Base-by-base conservation (phyloP, 2,113 vertebrate genomes). In the Haplochromis burtoni region DNA sequence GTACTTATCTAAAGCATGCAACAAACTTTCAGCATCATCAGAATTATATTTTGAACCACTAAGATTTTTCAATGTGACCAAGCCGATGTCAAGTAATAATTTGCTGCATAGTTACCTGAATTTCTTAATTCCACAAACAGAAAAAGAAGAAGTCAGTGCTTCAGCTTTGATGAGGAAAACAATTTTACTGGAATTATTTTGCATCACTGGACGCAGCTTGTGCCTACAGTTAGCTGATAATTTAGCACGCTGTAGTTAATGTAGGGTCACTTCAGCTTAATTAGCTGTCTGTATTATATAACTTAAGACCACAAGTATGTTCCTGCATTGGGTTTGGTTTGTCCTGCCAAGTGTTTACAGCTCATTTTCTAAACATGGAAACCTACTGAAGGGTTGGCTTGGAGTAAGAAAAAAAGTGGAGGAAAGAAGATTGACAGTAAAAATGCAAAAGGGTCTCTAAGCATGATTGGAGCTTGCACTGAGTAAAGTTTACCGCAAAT, bases 401-500 rank as follows among this genome's bases (percentile, higher is more conserved):
- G 17, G 16, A 78, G 26, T 31, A 51, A 49, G 42, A 3, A 78
- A 78, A 78, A 54, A 71, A 40, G 14, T 63, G 3, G 13, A n/a
- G n/a, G 10, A 73, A 78, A 55, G 33, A 33, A 40, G 14, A 12
- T 14, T 31, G 16, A 4, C 40, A 7, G 29, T 21, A 4, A 54
- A 63, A 81, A 84, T 11, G 6, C 4, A 9, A 87, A 80, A 57
- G 6, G 17, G 4, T 26, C 10, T 29, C 29, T 5, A 33, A 40
- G 12, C 19, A 49, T 76, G 21, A 29, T 7, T 29, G 35, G 42
- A 81, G 47, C 10, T 85, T 38, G 11, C 7, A 57, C 6, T 38
- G 31, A 31, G 24, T 78, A n/a, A 31, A 19, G 66, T 63, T 89
- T 96, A 99, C 98, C 8, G 97, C 94, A 66, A 99, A 98, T 89